These are phyloP conservation scores for Melinaea marsaeus DNA, from an alignment of 2,888 invertebrate genomes.

Conservation along the genomic window DNA sequence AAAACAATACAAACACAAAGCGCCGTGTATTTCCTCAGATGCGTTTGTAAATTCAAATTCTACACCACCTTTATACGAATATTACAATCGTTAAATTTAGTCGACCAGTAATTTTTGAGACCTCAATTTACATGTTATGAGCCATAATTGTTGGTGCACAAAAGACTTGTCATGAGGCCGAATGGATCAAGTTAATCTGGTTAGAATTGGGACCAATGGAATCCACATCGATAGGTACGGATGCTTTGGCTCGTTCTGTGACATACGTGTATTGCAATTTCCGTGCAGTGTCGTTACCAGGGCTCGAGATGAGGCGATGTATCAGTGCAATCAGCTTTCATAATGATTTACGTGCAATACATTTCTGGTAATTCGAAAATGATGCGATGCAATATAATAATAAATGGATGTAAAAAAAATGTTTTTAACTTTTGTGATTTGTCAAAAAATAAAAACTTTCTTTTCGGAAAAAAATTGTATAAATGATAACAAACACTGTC, in stretches of 20 bases:
- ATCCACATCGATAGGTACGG: conserved; percentile 48
- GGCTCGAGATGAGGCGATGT: conserved; percentile 38
- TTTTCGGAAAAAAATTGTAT: too few species aligned
- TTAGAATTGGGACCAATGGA: conserved; percentile 47
- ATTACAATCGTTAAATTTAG: conserved; percentile 6
- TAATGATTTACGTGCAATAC: conserved; percentile 53
- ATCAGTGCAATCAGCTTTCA: conserved; percentile 43
- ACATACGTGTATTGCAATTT: conserved; percentile 72
- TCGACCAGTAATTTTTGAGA: conserved; percentile 1
- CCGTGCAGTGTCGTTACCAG: conserved; percentile 58
- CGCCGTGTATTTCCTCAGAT: not conserved
- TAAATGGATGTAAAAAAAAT: too few species aligned
- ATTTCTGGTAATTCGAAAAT: conserved; percentile 44
- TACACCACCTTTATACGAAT: not conserved
- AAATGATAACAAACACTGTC: too few species aligned
- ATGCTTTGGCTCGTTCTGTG: conserved; percentile 55
- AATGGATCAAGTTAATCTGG: conserved; percentile 45
- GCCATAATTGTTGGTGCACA: not conserved
- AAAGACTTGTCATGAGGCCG: conserved; percentile 31
- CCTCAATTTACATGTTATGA: not conserved
- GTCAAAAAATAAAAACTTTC: too few species aligned
- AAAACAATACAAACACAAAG: too few species aligned
- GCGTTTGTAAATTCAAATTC: not conserved
- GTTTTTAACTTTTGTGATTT: too few species aligned
- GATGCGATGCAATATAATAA: conserved; percentile 19